Base-by-base conservation (phyloP, 2,888 invertebrate species). In the Tanypteryx hageni region DNA sequence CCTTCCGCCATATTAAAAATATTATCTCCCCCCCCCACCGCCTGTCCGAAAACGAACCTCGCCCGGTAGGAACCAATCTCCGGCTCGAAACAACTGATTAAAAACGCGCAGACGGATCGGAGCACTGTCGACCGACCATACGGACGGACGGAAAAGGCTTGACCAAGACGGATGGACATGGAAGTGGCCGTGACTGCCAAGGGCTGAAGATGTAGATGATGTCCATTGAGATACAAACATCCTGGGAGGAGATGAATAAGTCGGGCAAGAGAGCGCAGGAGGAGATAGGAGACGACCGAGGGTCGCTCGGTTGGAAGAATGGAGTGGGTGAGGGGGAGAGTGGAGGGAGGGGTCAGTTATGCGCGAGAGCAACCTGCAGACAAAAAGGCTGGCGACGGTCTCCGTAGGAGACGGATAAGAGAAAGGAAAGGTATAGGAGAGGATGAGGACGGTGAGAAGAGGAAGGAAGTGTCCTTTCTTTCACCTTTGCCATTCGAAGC, bases 141-240 rank as follows among this genome's bases (percentile, higher is more conserved):
- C 31, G n/a, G 27, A 44, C n/a, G 64, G 68, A 89, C 89, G 89
- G 44, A 27, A 31, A 64, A 27, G 61, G 64, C 61, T 89, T 64
- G 89, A 89, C 89, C 89, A 89, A 89, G 89, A 89, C 89, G 44
- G 64, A 89, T 89, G 64, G 83, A 57, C 44, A 83, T 57, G 56
- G 83, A 64, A 64, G 56, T 89, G 89, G 44, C 89, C 89, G 89
- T 89, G 89, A 89, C 68, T 64, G 64, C 68, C 89, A 89, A 89
- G 89, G 89, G 27, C 89, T 89, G 64, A 10, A 89, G 89, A 89
- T 89, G 89, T 64, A 89, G 89, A 89, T 89, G 64, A 89, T 61
- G 89, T 44, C 89, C 89, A 89, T 89, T 68, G 68, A 89, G 89
- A 89, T 61, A 64, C 89, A 89, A 89, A 89, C 89, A 89, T 68